Conservation (phyloP, 1,140 invertebrate species). For the Brachionus manjavacas region DNA sequence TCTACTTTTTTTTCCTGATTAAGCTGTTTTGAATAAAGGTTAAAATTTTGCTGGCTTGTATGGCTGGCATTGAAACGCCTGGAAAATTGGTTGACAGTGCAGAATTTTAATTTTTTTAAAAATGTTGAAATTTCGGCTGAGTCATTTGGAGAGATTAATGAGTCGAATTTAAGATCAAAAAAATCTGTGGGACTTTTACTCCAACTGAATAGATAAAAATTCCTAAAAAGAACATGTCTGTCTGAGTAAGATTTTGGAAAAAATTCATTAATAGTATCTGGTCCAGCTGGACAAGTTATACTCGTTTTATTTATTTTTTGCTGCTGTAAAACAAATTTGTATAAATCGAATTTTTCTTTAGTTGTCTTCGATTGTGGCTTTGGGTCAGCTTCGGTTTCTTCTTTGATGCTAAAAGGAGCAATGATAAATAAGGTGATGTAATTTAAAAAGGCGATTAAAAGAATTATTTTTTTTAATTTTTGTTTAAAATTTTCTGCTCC, state of each 20-base stretch:
- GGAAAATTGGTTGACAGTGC: neutral
- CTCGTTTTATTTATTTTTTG: neutral
- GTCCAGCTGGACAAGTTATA: neutral
- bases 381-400: neutral
- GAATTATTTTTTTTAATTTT: neutral
- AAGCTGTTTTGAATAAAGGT: neutral
- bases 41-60: neutral
- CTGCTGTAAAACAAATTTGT: neutral
- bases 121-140: neutral
- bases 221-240: neutral
- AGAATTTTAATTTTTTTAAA: neutral
- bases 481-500: neutral
- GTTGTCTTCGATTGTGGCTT: too few species aligned
- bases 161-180: neutral
- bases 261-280: neutral
- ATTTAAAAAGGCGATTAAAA: neutral
- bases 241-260: neutral
- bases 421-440: neutral
- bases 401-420: neutral
- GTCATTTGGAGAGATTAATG: neutral
- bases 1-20: neutral
- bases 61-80: neutral
- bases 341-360: neutral
- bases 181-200: neutral
- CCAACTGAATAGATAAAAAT: neutral